Base-by-base conservation (phyloP, 2,888 invertebrate genomes). In the Latrodectus hesperus region DNA sequence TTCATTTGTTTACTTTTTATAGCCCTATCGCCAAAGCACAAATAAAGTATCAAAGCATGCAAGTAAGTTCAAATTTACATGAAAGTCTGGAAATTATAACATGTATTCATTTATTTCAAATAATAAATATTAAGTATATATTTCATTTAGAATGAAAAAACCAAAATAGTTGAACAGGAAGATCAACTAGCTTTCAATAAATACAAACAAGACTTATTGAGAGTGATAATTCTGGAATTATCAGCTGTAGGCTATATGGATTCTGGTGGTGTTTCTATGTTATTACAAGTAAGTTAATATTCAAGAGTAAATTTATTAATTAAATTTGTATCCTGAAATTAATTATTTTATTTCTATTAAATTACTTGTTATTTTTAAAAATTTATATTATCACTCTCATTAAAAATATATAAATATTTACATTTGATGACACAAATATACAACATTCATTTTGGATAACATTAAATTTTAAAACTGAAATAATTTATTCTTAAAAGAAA, bases 171-270 rank as follows among this genome's bases (percentile, higher is more conserved):
- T 12, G 71, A 55, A 16, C 17, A 65, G 12, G 87, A 82, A n/a
- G 88, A 88, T 67, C 75, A 79, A 22, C 53, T 88, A 16, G 65
- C 74, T 12, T 83, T 83, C 53, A 60, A 74, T 17, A 80, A 80
- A 51, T 83, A 84, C 52, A 84, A 88, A 74, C 78, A 79, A 65
- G 88, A 88, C 60, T 84, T 53, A 52, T 26, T 88, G 52, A 64
- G 55, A 17, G 75, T 83, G 9, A 84, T 88, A 17, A 84, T 88
- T 71, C 22, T 88, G 17, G 88, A 83, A 17, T 26, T 88, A 17
- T 88, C 88, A 26, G 88, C 88, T 49, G 88, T 88, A 9, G 88
- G 75, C 11, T 88, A 88, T 53, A 84, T 80, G 73, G 88, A 88
- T 88, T 88, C 88, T 16, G 88, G 88, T 76, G 88, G 88, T 17